Base-by-base conservation (phyloP, 2,797 vertebrate species). In the Microctenopoma steveboyesi region DNA sequence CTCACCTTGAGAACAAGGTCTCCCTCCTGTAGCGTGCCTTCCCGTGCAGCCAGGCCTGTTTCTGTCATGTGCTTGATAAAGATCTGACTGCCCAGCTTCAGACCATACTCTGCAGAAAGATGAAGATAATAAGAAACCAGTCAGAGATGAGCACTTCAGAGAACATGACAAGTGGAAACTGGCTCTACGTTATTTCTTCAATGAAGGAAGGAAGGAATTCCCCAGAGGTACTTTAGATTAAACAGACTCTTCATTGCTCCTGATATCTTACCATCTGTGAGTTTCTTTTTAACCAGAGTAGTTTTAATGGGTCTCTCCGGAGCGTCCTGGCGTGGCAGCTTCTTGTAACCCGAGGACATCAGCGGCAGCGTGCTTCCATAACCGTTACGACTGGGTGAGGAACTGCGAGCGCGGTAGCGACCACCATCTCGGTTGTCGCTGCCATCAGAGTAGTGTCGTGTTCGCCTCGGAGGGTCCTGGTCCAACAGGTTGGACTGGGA, bases 41-140 rank as follows among this genome's bases (percentile, higher is more conserved):
- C 94, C 80, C 91, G 95, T 0, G 97, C 92, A 0, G 98, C 98
- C 76, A 99, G 86, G 28, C 98, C 95, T 0, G 94, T 96, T 5
- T 97, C 94, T 0, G 95, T 94, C 89, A 99, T 97, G 88, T 97
- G 97, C 78, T 99, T 99, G 89, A 99, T 96, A 86, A 97, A 99
- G 81, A 99, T 98, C 93, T 97, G 97, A 88, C 97, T 99, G 13
- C 98, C 98, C 54, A 99, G 88, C 85, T 96, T 98, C 87, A 99
- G 74, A 27, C 98, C 98, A 0, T 98, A 99, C 78, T 99, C 98
- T 99, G 88, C 16, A 66, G n/a, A 55, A 39, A 69, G 7, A 64
- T 5, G 25, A 63, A n/a, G 25, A 49, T n/a, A 64, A 40, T 12
- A 65, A 45, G 28, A 52, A 42, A 35, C 15, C 27, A 58, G n/a